Base-by-base conservation (phyloP, 2,113 vertebrate genomes). In the Phylloscopus whistleri region DNA sequence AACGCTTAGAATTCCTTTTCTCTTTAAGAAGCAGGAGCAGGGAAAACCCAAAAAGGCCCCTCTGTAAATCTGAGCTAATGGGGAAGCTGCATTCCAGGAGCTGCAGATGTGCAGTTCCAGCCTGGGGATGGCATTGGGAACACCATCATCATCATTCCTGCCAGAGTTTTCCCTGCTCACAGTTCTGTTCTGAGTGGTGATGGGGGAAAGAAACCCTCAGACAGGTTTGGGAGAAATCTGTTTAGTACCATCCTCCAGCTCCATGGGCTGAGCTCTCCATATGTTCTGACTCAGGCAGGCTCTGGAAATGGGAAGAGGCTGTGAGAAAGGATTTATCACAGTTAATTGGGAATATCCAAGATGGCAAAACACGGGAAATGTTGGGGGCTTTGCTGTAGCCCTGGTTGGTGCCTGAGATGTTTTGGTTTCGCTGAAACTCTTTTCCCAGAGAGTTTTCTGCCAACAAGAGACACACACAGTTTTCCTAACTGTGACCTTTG, bases 221-320 rank as follows among this genome's bases (percentile, higher is more conserved):
- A 48, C n/a, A 56, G 63, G 37, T 24, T 72, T 84, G 31, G 41
- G 66, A 19, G 26, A 63, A 58, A 78, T 60, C 63, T 85, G 62
- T 60, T 91, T 10, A 80, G 62, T 14, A 7, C 30, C 87, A 78
- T 66, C 62, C 69, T 66, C 51, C 76, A 62, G 58, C 87, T 64
- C 30, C 55, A 58, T 1, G 52, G 82, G 69, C 56, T 93, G 88
- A 46, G 16, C 31, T 87, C 76, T 67, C 87, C 87, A 53, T 90
- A 59, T 95, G 89, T 82, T 96, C 77, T 39, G 55, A 80, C 59
- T 85, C 73, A 70, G 79, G 70, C 52, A 84, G 73, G 70, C n/a
- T 83, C 83, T 81, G 62, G 91, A 66, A 88, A 86, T 13, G 55
- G 68, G 59, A 53, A 63, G 79, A 69, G 58, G 9, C 35, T 44